Conservation (phyloP, 2,113 vertebrate genomes). For the Aegotheles bennettii region DNA sequence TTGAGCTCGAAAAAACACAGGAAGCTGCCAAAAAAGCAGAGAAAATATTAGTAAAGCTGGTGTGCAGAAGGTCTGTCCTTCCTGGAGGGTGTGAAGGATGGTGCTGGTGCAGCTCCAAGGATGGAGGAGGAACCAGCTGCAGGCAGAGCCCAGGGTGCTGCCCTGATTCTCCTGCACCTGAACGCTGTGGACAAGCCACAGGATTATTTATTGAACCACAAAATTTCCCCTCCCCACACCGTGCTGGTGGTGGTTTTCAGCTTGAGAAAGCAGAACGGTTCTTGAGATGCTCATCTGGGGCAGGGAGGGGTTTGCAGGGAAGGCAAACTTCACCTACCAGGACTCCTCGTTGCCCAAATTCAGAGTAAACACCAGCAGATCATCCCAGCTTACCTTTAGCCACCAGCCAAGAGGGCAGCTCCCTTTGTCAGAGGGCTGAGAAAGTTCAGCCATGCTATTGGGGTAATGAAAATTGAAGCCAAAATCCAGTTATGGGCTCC, state of each 20-base stretch:
- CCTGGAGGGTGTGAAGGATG: rapidly evolving
- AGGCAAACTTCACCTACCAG: not conserved
- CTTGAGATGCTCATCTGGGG: not conserved
- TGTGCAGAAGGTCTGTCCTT: rapidly evolving
- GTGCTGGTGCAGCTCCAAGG: not conserved
- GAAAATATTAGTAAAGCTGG: not conserved
- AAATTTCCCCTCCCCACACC: not conserved
- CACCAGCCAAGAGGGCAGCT: not conserved
- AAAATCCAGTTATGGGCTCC: rapidly evolving
- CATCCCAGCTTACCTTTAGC: not conserved
- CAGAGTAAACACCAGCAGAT: rapidly evolving
- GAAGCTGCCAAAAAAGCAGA: not conserved
- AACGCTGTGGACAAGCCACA: not conserved
- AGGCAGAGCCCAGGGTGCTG: not conserved
- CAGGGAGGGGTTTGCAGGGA: not conserved
- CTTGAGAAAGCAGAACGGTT: not conserved
- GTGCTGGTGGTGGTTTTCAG: not conserved
- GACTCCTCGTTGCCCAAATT: not conserved
- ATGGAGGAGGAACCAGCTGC: not conserved
- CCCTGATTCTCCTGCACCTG: rapidly evolving
- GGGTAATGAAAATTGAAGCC: not conserved
- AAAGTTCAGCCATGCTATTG: not conserved
- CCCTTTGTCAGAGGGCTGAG: not conserved
- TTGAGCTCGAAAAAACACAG: not conserved
- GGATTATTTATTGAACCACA: not conserved